These are phyloP conservation scores for Amphibalanus amphitrite DNA, from an alignment of 1,140 invertebrate genomes.

Conservation along the genomic window DNA sequence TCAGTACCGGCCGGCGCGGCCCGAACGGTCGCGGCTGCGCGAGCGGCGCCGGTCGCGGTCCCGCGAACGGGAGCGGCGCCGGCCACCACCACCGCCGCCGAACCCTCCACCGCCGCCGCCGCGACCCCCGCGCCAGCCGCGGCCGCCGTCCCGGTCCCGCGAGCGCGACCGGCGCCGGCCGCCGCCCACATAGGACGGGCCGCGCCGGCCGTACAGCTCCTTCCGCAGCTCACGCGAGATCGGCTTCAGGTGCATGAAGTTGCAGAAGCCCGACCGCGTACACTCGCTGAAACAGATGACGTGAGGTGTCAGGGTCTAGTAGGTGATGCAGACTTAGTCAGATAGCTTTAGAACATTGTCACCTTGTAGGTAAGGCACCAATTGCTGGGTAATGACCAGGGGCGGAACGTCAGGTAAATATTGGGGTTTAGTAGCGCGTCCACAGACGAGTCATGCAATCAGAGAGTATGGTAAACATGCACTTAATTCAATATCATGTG, in stretches of 20 bases:
- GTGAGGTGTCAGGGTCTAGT: too few relatives aligned
- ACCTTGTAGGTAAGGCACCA: too few relatives aligned
- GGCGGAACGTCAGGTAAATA: too few relatives aligned
- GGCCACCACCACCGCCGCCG: constrained; percentile 35
- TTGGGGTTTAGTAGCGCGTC: too few relatives aligned
- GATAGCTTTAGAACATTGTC: too few relatives aligned
- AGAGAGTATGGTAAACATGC: too few relatives aligned
- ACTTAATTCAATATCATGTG: too few relatives aligned
- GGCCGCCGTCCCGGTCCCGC: constrained; percentile 29
- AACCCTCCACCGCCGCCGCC: constrained; percentile 34
- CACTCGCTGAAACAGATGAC: constrained; percentile 69
- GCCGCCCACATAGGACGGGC: constrained; percentile 20
- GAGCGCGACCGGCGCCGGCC: background rate
- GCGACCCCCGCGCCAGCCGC: constrained; percentile 26
- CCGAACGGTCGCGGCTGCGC: background rate
- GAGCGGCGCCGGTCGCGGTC: background rate
- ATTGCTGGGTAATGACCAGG: too few relatives aligned
- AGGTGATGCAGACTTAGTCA: too few relatives aligned
- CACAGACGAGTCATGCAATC: too few relatives aligned
- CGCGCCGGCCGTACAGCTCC: constrained; percentile 46
- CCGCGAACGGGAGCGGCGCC: constrained; percentile 13
- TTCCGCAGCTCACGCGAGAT: constrained; percentile 81
- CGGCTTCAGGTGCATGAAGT: constrained; percentile 99
- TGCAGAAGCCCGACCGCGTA: constrained; percentile 94
- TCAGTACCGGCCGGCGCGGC: constrained; percentile 2